A percentile compares a stretch with the other conserved stretches of the same genome.
Evolutionary conservation across 2,113 vertebrate genomes (phyloP).

Genomic region (Sclerurus mexicanus): DNA sequence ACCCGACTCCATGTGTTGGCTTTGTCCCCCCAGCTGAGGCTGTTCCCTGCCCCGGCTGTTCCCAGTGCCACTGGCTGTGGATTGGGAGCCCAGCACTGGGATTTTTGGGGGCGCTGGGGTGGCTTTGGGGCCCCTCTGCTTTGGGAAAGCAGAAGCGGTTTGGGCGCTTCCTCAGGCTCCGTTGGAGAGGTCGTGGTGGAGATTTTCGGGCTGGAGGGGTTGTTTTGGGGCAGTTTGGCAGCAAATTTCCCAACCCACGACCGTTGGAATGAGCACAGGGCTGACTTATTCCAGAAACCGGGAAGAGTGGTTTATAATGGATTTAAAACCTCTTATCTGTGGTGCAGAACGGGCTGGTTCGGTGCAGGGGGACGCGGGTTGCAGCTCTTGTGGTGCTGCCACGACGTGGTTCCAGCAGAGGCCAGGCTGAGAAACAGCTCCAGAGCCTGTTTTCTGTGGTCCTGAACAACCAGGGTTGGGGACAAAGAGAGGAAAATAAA

Average conservation of each 20-base stretch:
- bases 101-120: neutral
- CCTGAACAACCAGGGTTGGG: neutral
- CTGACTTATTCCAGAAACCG: neutral
- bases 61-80: neutral
- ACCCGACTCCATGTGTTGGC: neutral
- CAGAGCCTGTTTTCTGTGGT: accelerated
- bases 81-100: neutral
- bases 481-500: accelerated
- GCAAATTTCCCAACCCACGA: neutral
- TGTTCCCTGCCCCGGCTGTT: accelerated
- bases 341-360: neutral
- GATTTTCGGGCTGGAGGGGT: neutral
- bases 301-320: neutral
- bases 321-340: too few relatives aligned
- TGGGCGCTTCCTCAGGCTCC: accelerated
- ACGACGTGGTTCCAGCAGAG: neutral
- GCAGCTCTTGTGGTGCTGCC: neutral
- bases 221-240: neutral
- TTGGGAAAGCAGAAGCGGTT: neutral
- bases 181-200: neutral
- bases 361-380: accelerated
- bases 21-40: neutral
- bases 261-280: accelerated
- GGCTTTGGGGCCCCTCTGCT: neutral
- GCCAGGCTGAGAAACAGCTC: accelerated